Base-by-base conservation (phyloP, 2,797 vertebrate genomes). In the Chromobotia macracanthus region DNA sequence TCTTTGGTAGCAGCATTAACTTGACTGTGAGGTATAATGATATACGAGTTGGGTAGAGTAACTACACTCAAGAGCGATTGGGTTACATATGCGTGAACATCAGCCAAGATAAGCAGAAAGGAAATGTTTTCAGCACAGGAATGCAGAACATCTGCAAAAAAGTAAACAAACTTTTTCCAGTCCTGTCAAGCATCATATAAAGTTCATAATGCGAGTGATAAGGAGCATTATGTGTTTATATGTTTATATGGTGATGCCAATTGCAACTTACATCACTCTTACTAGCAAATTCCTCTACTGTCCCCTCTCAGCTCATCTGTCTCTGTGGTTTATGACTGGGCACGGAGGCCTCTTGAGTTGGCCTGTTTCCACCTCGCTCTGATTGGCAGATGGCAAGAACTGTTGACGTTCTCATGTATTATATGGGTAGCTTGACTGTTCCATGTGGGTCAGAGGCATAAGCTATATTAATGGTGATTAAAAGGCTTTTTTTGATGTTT, bases 401-500 rank as follows among this genome's bases (percentile, higher is more conserved):
- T 77, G 38, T 56, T 46, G 28, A 67, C 51, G 56, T 51, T 5
- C 7, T 18, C 1, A 58, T 60, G 18, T 8, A 31, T 23, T 46
- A 38, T 60, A 21, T 60, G 13, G 56, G 58, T 7, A 60, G 31
- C 23, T 12, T 16, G 38, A 58, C 9, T 6, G 46, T 18, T 68
- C 25, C 13, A 48, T 55, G n/a, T 44, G 19, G 35, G 58, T 41
- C 56, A 55, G 75, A 51, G 21, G 41, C 11, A 15, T 56, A n/a
- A 21, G 56, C 28, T 66, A 19, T 68, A 38, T 41, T 44, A 38
- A 44, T n/a, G 41, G 51, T 66, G 35, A 68, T 25, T 19, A 18
- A 25, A 55, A 73, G 67, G 28, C 72, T 67, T 18, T 51, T 53
- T 16, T 68, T 71, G 23, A 78, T 16, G 1, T 38, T 69, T 53